Base-by-base conservation (phyloP, 2,888 invertebrate species). In the Eupeodes latifasciatus region DNA sequence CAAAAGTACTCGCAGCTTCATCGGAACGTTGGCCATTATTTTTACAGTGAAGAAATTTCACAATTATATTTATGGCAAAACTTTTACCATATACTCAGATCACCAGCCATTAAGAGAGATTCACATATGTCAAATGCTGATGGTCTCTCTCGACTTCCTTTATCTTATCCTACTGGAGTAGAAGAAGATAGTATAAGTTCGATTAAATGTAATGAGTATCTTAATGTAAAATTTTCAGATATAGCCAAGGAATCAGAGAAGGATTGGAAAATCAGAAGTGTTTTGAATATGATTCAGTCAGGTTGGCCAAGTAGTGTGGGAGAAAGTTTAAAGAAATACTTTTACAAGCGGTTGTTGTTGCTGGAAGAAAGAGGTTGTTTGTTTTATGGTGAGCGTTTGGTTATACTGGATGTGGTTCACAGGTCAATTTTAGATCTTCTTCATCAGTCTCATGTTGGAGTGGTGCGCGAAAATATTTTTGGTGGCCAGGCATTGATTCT, bases 51-150 rank as follows among this genome's bases (percentile, higher is more conserved):
- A 77, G 34, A 76, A 57, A 9, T 55, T 76, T 27, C 76, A 76
- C 40, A 76, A 44, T 36, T 76, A 76, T 55, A 57, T 66, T 16
- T 76, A 76, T 34, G 74, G 62, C 9, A 75, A 62, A n/a, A 12
- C 51, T 16, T 51, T 75, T 12, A 59, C 7, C 5, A 59, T 72
- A 14, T 59, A 36, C 47, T 72, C 57, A 40, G 59, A 59, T 59
- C 59, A 61, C 59, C 83, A 83, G 57, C 59, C 82, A 12, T 59
- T 77, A 77, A 34, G 72, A 6, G 74, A 64, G 47, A 83, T 78
- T 47, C 47, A 10, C 47, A 10, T 47, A 9, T 47, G 6, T 47
- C 47, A 10, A 47, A 27, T 27, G 27, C 3, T 47, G 47, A 47
- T 47, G 47, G 47, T 47, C 47, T 47, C n/a, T n/a, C 9, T 10